Percentiles rank a stretch among this genome's conserved stretches.
phyloP scores from a whole-genome alignment of 2,113 vertebrate species.

The Vimba vimba region DNA sequence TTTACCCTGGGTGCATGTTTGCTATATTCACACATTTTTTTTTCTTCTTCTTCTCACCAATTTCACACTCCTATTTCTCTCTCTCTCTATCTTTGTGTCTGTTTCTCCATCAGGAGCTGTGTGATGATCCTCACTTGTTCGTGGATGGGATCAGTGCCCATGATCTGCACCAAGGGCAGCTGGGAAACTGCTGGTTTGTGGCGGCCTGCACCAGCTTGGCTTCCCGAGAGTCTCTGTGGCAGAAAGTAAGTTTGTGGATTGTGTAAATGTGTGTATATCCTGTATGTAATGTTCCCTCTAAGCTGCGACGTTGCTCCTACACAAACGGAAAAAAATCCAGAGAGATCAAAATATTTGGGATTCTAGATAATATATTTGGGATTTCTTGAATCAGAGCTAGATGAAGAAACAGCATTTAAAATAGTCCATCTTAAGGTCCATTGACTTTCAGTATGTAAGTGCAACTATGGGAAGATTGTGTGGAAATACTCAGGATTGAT shows the following conservation, averaged over 20 bases:
- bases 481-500: not conserved
- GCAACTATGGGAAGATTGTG: not conserved
- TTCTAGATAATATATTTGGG: too few species aligned
- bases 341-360: not conserved
- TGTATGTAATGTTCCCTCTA: not conserved
- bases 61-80: not conserved
- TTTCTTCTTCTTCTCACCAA: conserved; percentile 6
- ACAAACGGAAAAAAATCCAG: not conserved
- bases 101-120: conserved; percentile 65
- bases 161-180: conserved; percentile 75
- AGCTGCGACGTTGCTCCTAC: not conserved
- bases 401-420: not conserved
- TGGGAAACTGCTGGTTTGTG: conserved; percentile 79
- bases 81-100: conserved; percentile 31
- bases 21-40: conserved; percentile 38
- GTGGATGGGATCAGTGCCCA: conserved; percentile 76
- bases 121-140: conserved; percentile 71
- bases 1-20: not conserved
- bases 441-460: not conserved
- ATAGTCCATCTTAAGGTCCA: not conserved
- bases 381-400: not conserved
- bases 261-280: not conserved
- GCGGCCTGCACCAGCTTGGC: conserved; percentile 76
- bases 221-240: conserved; percentile 71
- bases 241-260: conserved; percentile 66